These are phyloP conservation scores for Alcis repandata DNA, from an alignment of 2,888 invertebrate genomes.

Conservation along the genomic window DNA sequence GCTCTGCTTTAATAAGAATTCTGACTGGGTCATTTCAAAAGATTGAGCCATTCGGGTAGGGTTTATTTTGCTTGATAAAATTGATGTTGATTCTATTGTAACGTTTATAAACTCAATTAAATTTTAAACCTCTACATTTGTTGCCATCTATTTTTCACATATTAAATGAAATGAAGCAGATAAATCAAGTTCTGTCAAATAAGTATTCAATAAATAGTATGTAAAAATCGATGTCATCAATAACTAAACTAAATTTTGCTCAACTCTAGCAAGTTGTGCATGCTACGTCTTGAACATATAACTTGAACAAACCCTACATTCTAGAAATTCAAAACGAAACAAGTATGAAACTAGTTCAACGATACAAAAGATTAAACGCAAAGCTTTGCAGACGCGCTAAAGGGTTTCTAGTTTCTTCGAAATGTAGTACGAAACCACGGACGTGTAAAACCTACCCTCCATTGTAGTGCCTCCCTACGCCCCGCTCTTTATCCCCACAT, in stretches of 20 bases:
- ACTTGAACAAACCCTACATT: no score
- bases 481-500: conserved; percentile 44
- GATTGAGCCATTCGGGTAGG: conserved; percentile 11
- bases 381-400: conserved; percentile 25
- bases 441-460: conserved; percentile 64
- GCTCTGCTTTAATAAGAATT: conserved; percentile 33
- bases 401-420: conserved; percentile 43
- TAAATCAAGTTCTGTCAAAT: no score
- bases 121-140: no score
- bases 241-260: no score
- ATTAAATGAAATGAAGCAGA: no score
- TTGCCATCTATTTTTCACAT: no score
- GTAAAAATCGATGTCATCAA: no score
- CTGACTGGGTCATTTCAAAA: conserved; percentile 29
- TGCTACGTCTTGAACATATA: no score
- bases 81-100: not conserved
- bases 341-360: not conserved
- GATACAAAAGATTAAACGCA: conserved; percentile 25
- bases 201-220: no score
- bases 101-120: no score
- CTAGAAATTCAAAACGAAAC: not conserved
- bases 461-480: conserved; percentile 60
- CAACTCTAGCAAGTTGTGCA: no score
- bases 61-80: conserved; percentile 1
- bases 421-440: conserved; percentile 60